phyloP scores from a whole-genome alignment of 2,888 invertebrate genomes.

The Tetropium fuscum region DNA sequence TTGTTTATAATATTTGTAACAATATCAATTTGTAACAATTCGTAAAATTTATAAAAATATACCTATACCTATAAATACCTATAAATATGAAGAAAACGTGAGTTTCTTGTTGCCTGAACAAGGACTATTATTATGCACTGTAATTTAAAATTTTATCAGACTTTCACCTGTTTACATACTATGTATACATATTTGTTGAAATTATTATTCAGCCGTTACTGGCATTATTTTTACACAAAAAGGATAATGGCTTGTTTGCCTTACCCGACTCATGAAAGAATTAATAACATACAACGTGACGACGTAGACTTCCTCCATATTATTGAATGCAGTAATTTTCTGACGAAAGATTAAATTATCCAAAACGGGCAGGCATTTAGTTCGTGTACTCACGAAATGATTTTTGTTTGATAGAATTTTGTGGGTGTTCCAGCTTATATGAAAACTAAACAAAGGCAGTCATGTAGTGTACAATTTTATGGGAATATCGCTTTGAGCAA shows the following conservation, averaged over 20 bases:
- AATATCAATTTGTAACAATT: too few relatives aligned
- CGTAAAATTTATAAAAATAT: too few relatives aligned
- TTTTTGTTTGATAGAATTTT: slow-evolving; percentile 13
- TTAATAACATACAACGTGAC: slow-evolving; percentile 21
- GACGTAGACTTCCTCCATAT: slow-evolving; percentile 18
- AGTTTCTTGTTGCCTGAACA: too few relatives aligned
- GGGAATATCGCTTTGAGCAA: slow-evolving; percentile 32
- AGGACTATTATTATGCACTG: too few relatives aligned
- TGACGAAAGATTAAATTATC: slow-evolving; percentile 18
- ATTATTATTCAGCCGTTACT: neutral
- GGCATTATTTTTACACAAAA: slow-evolving; percentile 3
- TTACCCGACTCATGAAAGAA: slow-evolving; percentile 12
- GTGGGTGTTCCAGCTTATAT: slow-evolving; percentile 7
- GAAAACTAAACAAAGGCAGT: neutral
- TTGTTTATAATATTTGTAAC: too few relatives aligned
- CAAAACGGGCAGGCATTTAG: slow-evolving; percentile 11
- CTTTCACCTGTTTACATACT: slow-evolving; percentile 11
- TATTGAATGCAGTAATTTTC: slow-evolving; percentile 18
- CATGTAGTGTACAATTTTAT: slow-evolving; percentile 18
- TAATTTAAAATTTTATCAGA: too few relatives aligned
- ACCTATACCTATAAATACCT: too few relatives aligned
- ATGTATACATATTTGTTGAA: too few relatives aligned
- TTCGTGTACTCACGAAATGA: slow-evolving; percentile 11
- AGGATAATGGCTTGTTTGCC: slow-evolving; percentile 18
- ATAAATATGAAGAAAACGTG: too few relatives aligned